These are phyloP conservation scores for Ctenomys sociabilis DNA, from an alignment of 2,113 vertebrate species.

Conservation along the genomic window DNA sequence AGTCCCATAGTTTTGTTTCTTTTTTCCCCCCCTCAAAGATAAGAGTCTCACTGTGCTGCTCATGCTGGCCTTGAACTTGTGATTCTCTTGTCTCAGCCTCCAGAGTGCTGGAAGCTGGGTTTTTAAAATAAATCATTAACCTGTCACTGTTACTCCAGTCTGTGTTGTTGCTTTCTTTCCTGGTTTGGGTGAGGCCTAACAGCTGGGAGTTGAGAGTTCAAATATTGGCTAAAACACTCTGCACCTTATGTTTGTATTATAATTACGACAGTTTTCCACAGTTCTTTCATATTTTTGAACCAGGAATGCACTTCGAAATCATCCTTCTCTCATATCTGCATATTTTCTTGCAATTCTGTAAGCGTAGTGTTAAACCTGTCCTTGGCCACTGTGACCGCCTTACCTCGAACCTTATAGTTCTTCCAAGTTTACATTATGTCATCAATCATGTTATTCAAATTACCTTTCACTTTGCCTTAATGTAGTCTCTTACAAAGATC, in stretches of 20 bases:
- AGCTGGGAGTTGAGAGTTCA: conserved; percentile 31
- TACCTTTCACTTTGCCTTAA: conserved; percentile 36
- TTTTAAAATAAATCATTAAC: conserved; percentile 53
- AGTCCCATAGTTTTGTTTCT: background rate
- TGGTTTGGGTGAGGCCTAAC: background rate
- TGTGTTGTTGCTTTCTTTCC: background rate
- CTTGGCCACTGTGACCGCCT: background rate
- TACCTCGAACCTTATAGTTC: background rate
- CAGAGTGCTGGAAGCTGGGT: background rate
- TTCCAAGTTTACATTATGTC: background rate
- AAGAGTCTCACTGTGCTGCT: background rate
- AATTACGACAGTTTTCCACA: background rate
- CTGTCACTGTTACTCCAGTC: background rate
- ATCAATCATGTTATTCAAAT: background rate
- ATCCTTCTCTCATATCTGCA: too few relatives aligned
- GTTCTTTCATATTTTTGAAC: background rate
- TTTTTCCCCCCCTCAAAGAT: background rate
- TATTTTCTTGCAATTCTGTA: background rate
- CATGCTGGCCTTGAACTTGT: background rate
- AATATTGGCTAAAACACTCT: background rate
- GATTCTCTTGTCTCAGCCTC: background rate
- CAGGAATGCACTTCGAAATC: conserved; percentile 16
- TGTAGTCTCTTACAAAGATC: background rate
- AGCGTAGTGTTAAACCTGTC: background rate
- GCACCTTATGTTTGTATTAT: background rate